These are phyloP conservation scores for Corythucha ciliata DNA, from an alignment of 2,888 invertebrate genomes.

Conservation along the genomic window DNA sequence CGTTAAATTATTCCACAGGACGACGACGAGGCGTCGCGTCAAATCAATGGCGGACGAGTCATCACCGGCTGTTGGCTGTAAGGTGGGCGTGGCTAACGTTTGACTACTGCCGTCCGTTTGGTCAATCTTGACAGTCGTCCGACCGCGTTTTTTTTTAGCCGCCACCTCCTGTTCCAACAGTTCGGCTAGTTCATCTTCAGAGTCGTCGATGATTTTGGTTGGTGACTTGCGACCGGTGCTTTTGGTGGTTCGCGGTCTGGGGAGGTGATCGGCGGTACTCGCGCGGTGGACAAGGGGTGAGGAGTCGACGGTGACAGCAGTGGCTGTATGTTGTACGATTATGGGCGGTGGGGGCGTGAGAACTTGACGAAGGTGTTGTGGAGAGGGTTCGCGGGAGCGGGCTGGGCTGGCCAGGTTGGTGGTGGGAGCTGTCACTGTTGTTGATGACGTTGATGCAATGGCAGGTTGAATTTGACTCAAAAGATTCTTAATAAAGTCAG, in stretches of 20 bases:
- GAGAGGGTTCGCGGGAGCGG: conserved; percentile 27
- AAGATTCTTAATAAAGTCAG: conserved; percentile 52
- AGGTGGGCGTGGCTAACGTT: neutral
- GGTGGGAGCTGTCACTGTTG: conserved; percentile 39
- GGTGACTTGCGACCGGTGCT: conserved; percentile 24
- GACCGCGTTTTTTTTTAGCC: neutral
- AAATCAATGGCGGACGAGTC: conserved; percentile 44
- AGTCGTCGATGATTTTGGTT: conserved; percentile 27
- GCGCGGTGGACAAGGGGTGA: conserved; percentile 16
- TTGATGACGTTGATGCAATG: conserved; percentile 40
- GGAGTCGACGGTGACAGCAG: conserved; percentile 13
- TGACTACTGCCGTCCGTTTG: neutral
- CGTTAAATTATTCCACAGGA: conserved; percentile 43
- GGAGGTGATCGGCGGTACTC: conserved; percentile 23
- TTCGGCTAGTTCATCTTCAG: conserved; percentile 29
- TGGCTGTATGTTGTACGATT: conserved; percentile 24
- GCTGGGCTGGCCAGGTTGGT: no score
- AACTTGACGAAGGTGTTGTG: conserved; percentile 25
- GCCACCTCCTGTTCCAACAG: neutral
- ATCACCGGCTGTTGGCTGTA: neutral
- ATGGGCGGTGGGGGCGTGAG: conserved; percentile 28
- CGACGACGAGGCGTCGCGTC: conserved; percentile 50
- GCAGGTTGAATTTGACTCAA: conserved; percentile 43
- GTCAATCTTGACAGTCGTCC: neutral
- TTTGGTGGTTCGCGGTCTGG: conserved; percentile 27